A percentile compares a stretch with the other conserved stretches of the same genome.
These are phyloP conservation scores for Drosophila seguyi DNA, from an alignment of 1,140 invertebrate genomes.

Conservation along the genomic window DNA sequence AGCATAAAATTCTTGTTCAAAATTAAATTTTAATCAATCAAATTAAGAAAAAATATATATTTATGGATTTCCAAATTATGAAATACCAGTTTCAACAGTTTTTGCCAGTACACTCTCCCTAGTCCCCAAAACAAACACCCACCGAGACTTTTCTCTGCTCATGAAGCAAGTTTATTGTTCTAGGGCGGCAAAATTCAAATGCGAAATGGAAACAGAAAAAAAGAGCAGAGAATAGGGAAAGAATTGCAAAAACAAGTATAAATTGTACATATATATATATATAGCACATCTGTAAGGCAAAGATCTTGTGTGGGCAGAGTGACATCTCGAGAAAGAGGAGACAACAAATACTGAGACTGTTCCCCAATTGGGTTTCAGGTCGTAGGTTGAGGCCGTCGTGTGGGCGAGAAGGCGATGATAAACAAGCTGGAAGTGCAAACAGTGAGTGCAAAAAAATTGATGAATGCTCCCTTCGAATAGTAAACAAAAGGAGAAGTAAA, in stretches of 20 bases:
- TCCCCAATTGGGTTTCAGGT: slow-evolving; percentile 19
- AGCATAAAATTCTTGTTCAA: no score
- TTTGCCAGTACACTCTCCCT: background rate
- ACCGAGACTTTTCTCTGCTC: slow-evolving; percentile 18
- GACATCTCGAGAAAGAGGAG: slow-evolving; percentile 11
- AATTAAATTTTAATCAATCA: background rate
- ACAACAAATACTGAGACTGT: slow-evolving; percentile 33
- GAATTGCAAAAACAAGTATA: slow-evolving; percentile 35
- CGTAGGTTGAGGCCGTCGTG: slow-evolving; percentile 43
- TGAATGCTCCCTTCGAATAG: slow-evolving; percentile 12
- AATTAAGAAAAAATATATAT: background rate
- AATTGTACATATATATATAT: background rate
- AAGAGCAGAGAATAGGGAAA: slow-evolving; percentile 9
- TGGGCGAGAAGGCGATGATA: slow-evolving; percentile 37
- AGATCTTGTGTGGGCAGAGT: slow-evolving; percentile 19
- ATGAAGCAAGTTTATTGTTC: slow-evolving; percentile 67
- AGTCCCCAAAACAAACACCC: background rate
- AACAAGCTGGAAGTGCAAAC: slow-evolving; percentile 38
- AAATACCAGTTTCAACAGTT: background rate
- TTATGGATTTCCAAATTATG: background rate
- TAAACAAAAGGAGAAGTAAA: slow-evolving; percentile 9
- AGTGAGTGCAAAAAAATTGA: slow-evolving; percentile 30
- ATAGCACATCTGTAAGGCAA: slow-evolving; percentile 1
- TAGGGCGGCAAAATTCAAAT: slow-evolving; percentile 51
- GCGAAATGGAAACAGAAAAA: slow-evolving; percentile 8